A percentile compares a stretch with the other conserved stretches of the same genome.
phyloP scores from a whole-genome alignment of 2,113 vertebrate species.

The Panthera leo region DNA sequence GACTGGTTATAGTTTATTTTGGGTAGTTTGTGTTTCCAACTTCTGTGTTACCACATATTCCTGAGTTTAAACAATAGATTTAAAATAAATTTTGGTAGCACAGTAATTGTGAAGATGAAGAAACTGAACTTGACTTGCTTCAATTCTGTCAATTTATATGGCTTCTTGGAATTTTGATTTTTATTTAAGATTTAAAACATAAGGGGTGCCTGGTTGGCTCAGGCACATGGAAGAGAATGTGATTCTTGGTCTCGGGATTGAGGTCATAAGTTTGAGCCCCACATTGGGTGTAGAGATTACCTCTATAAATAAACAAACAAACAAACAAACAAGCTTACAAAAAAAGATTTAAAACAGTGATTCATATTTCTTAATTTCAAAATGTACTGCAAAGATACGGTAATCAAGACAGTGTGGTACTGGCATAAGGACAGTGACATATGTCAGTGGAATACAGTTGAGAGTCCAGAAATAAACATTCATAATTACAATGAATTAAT shows the following conservation, averaged over 20 bases:
- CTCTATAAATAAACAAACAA: background rate
- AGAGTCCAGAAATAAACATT: background rate
- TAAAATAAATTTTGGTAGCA: background rate
- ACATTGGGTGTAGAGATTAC: background rate
- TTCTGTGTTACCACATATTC: background rate
- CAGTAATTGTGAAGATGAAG: background rate
- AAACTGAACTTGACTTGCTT: constrained; percentile 20
- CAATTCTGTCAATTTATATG: background rate
- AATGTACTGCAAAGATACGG: background rate
- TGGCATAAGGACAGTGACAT: background rate
- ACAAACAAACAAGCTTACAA: background rate
- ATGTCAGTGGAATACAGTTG: background rate
- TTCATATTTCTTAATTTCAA: constrained; percentile 27
- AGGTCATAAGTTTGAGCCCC: background rate
- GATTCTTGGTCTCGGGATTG: background rate
- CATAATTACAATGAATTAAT: background rate
- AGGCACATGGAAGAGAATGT: background rate
- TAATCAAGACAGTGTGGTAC: constrained; percentile 32
- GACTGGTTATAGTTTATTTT: background rate
- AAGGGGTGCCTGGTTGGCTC: background rate
- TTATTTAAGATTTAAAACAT: background rate
- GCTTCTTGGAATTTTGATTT: background rate
- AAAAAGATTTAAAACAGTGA: background rate
- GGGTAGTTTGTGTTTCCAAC: background rate
- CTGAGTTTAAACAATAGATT: constrained; percentile 22